Conservation (phyloP, 2,113 vertebrate species). For the Thalassoma bifasciatum region DNA sequence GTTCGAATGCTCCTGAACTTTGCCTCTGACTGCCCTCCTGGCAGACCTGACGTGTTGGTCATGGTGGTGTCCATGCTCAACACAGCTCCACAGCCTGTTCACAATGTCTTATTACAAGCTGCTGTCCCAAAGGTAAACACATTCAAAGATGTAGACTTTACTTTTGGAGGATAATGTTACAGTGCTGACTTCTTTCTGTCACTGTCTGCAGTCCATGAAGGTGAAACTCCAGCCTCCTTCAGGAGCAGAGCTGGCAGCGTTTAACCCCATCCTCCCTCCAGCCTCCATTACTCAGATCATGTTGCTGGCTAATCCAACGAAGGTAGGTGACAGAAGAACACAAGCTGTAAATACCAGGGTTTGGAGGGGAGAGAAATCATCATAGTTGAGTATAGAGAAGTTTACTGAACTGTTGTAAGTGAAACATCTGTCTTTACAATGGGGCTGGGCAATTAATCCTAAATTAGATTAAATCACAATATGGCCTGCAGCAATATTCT, state of each 20-base stretch:
- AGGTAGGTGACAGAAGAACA: conserved; percentile 79
- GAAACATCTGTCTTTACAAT: too few relatives aligned
- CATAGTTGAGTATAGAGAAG: too few relatives aligned
- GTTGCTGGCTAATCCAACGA: conserved; percentile 92
- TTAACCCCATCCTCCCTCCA: conserved; percentile 92
- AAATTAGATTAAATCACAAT: too few relatives aligned
- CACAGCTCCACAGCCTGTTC: conserved; percentile 88
- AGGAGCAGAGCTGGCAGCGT: conserved; percentile 90
- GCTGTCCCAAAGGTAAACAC: conserved; percentile 93
- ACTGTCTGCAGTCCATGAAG: conserved; percentile 79
- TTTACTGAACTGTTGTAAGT: too few relatives aligned
- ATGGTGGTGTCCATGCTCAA: conserved; percentile 96
- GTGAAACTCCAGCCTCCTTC: conserved; percentile 96
- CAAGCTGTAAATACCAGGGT: too few relatives aligned
- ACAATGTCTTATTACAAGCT: conserved; percentile 90
- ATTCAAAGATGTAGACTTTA: background rate
- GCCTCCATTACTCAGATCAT: conserved; percentile 96
- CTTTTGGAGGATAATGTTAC: too few relatives aligned
- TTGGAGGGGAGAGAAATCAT: too few relatives aligned
- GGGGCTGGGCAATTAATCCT: too few relatives aligned
- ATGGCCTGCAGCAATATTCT: too few relatives aligned
- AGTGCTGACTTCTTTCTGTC: background rate
- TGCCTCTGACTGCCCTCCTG: conserved; percentile 89
- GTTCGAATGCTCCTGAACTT: conserved; percentile 95
- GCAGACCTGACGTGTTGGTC: conserved; percentile 89